Evolutionary conservation across 2,113 vertebrate species (phyloP), one percentile per base, ranked within the genome.

Genomic region (Hippolais icterina): DNA sequence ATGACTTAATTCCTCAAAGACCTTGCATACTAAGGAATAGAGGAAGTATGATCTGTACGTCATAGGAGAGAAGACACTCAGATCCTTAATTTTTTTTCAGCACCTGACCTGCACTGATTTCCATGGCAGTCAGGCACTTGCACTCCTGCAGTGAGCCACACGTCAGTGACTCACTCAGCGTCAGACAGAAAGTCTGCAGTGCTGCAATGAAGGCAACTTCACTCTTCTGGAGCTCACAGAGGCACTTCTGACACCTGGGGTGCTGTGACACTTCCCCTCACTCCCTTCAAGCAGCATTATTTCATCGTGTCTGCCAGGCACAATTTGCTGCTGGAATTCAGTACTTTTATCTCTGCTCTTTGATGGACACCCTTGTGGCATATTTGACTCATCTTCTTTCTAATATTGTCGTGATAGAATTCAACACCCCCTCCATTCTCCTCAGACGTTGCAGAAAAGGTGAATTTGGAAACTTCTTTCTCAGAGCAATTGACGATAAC

Each of bases 151-250:
- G 81, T 60, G 84, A 96, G 91, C 91, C 84, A 68, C 91, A 76
- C 10, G 23, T 37, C 84, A 53, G 89, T 95, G 96, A 97, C 89
- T 96, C 95, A 96, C 81, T 61, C 91, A 46, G 81, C 11, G 41
- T 93, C 95, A 97, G 96, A 96, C 94, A 95, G 87, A 93, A 92
- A 96, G 96, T 96, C 95, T 95, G 93, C 95, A 95, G 89, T 25
- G 0, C 3, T 27, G 77, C 14, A 10, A 50, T 2, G 0, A 74
- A 80, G 86, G 46, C 84, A 91, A 81, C 94, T 95, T 91, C 94
- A 82, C 83, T 96, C 83, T 83, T 74, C 52, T 90, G 86, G 80
- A 18, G 41, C 91, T 94, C 76, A 77, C 50, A 94, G 92, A 89
- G 70, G 14, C 79, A 77, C 68, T 95, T 84, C 80, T 86, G 89